phyloP scores from a whole-genome alignment of 2,888 invertebrate genomes.

The Chymomyza fuscimana region DNA sequence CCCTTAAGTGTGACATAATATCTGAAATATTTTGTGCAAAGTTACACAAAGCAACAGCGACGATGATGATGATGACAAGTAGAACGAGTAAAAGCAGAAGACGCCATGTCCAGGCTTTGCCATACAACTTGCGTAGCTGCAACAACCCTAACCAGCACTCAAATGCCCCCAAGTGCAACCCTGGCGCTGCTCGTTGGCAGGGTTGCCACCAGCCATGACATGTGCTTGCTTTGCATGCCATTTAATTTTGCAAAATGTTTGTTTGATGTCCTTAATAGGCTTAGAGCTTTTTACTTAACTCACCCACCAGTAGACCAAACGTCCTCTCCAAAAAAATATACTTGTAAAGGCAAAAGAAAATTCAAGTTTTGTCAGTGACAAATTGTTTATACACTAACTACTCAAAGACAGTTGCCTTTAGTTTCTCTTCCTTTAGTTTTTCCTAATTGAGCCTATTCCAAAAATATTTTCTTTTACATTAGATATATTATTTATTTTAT shows the following conservation, averaged over 20 bases:
- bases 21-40: conserved; percentile 72
- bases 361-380: conserved; percentile 6
- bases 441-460: no score
- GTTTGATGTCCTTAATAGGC: conserved; percentile 75
- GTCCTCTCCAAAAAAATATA: neutral
- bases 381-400: conserved; percentile 28
- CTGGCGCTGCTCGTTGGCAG: neutral
- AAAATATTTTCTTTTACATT: no score
- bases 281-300: conserved; percentile 47
- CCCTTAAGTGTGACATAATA: conserved; percentile 75
- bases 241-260: conserved; percentile 75
- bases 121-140: neutral
- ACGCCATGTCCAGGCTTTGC: neutral
- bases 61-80: neutral
- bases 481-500: no score
- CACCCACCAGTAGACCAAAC: conserved; percentile 2
- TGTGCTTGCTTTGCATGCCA: conserved; percentile 70
- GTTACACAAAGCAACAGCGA: conserved; percentile 53
- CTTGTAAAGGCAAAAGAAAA: neutral
- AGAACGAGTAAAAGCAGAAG: neutral
- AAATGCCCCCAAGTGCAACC: neutral
- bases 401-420: neutral
- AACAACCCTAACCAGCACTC: neutral
- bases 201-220: conserved; percentile 8
- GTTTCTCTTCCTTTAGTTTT: no score